Conservation (phyloP, 2,888 invertebrate species). For the Tachystola acroxantha region DNA sequence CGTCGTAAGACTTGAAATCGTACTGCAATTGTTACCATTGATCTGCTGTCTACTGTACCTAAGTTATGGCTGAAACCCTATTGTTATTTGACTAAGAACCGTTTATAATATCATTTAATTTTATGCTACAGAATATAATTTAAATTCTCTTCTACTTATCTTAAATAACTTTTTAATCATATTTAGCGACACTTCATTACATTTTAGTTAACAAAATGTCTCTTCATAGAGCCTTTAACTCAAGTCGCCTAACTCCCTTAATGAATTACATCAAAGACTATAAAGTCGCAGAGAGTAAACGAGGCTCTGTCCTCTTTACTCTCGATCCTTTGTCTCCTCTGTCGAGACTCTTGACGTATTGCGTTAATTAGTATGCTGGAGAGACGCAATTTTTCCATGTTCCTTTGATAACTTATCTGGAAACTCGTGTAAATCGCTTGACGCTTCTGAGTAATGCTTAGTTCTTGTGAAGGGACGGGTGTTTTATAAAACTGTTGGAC, state of each 20-base stretch:
- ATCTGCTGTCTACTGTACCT: too few relatives aligned
- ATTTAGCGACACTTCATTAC: too few relatives aligned
- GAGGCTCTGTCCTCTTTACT: not conserved
- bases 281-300: conserved; percentile 1
- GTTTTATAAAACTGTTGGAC: too few relatives aligned
- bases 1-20: too few relatives aligned
- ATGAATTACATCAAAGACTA: conserved; percentile 22
- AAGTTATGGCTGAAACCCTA: too few relatives aligned
- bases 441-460: conserved; percentile 1
- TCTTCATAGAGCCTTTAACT: not conserved
- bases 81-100: too few relatives aligned
- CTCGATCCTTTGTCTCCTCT: not conserved
- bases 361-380: conserved; percentile 20
- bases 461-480: not conserved
- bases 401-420: not conserved
- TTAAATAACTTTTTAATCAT: too few relatives aligned
- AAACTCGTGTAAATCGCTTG: conserved; percentile 2
- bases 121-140: too few relatives aligned
- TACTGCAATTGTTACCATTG: too few relatives aligned
- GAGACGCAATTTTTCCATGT: conserved; percentile 13
- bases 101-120: too few relatives aligned
- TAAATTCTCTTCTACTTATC: too few relatives aligned
- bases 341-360: conserved; percentile 18
- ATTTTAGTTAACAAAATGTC: not conserved
- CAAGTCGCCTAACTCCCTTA: conserved; percentile 15